These are phyloP conservation scores for Drosophila paracracens DNA, from an alignment of 2,888 invertebrate species.

Conservation along the genomic window DNA sequence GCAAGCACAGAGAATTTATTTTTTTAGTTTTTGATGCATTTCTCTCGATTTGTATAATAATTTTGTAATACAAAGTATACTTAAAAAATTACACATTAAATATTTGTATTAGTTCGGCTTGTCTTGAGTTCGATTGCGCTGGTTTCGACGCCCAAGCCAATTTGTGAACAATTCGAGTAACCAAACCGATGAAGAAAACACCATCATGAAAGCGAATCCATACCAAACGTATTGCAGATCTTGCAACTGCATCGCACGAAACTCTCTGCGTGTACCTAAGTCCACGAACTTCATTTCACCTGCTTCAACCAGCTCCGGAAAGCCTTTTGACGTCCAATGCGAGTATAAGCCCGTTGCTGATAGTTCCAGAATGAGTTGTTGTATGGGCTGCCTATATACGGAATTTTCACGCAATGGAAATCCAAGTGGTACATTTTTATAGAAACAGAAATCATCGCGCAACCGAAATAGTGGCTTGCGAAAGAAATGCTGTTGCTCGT, in stretches of 20 bases:
- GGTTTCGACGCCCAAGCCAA: neutral
- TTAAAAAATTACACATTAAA: neutral
- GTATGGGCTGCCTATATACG: conserved; percentile 63
- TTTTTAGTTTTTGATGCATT: conserved; percentile 70
- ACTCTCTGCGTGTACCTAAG: conserved; percentile 57
- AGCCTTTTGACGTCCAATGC: conserved; percentile 65
- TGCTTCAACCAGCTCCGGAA: conserved; percentile 69
- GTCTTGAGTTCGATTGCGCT: neutral
- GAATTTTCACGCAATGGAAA: conserved; percentile 81
- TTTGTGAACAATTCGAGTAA: conserved; percentile 47
- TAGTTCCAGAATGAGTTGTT: conserved; percentile 65
- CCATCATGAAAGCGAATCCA: conserved; percentile 62
- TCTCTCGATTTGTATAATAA: conserved; percentile 50
- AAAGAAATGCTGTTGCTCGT: conserved; percentile 79
- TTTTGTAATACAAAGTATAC: neutral
- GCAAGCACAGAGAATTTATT: conserved; percentile 51
- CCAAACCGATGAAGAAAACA: conserved; percentile 55
- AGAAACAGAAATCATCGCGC: conserved; percentile 74
- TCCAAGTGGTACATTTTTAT: conserved; percentile 67
- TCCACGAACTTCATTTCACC: conserved; percentile 64
- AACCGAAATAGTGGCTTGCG: conserved; percentile 70
- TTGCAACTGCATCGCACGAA: conserved; percentile 68
- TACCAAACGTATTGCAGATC: conserved; percentile 76
- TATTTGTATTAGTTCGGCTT: neutral
- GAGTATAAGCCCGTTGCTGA: conserved; percentile 60